Conservation (phyloP, 1,140 invertebrate species). For the Saxidomus purpurata region DNA sequence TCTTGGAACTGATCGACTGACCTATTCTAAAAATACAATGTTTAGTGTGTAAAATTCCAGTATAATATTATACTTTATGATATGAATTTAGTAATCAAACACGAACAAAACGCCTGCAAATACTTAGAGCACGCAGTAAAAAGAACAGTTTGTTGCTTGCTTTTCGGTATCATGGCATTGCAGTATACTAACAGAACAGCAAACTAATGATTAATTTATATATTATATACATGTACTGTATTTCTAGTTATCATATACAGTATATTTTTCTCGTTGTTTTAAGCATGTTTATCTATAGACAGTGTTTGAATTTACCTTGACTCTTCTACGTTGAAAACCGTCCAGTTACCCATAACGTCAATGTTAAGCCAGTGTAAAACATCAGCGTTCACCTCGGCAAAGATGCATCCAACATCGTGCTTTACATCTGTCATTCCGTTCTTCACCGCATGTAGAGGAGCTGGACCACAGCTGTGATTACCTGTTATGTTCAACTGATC, state of each 20-base stretch:
- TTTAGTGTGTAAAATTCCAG: too few species aligned
- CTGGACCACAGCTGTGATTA: constrained; percentile 89
- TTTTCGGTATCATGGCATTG: too few species aligned
- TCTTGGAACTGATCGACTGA: constrained; percentile 54
- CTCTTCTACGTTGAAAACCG: constrained; percentile 41
- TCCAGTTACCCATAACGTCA: constrained; percentile 56
- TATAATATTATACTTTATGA: too few species aligned
- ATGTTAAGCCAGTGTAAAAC: constrained; percentile 88
- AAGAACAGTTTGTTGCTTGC: too few species aligned
- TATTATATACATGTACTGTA: too few species aligned
- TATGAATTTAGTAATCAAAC: too few species aligned
- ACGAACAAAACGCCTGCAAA: too few species aligned
- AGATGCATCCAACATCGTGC: constrained; percentile 92
- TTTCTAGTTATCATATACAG: neutral
- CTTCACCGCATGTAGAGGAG: constrained; percentile 90
- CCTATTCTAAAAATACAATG: constrained; percentile 27
- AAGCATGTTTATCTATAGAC: too few species aligned
- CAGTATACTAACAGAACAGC: too few species aligned
- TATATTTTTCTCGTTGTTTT: neutral
- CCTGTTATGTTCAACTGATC: constrained; percentile 78
- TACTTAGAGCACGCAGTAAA: too few species aligned
- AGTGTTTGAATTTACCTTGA: constrained; percentile 19
- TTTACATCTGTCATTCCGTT: constrained; percentile 90
- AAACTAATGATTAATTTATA: too few species aligned
- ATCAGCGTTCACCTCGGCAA: constrained; percentile 93